phyloP scores from a whole-genome alignment of 2,113 vertebrate genomes.

The Stomatorhinus ivindoensis region DNA sequence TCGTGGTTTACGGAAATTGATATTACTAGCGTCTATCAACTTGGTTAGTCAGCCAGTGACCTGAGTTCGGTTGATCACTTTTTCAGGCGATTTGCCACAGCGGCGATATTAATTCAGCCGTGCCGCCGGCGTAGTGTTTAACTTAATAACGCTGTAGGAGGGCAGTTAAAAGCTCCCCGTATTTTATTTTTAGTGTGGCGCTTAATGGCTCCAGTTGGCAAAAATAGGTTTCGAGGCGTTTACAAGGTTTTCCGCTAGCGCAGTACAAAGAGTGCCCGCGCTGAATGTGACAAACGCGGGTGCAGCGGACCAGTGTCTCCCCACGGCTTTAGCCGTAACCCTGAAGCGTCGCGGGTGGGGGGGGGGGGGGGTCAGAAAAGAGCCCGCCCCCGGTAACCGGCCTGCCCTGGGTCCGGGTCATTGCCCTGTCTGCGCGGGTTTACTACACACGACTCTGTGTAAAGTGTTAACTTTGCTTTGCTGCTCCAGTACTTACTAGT shows the following conservation, averaged over 20 bases:
- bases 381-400: not conserved
- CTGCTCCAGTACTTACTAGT: not conserved
- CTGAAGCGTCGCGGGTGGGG: not conserved
- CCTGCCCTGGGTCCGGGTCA: not conserved
- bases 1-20: not conserved
- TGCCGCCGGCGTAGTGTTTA: not conserved
- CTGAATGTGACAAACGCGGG: not conserved
- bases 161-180: not conserved
- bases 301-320: not conserved
- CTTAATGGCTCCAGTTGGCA: not conserved
- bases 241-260: not conserved
- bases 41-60: not conserved
- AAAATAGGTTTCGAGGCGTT: not conserved
- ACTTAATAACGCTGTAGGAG: not conserved
- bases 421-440: not conserved
- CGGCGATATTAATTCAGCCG: not conserved
- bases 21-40: not conserved
- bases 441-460: not conserved
- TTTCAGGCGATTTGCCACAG: not conserved
- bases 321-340: not conserved
- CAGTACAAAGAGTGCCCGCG: not conserved
- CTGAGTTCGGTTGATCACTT: not conserved
- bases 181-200: conserved; percentile 1
- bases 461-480: not conserved
- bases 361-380: not conserved